Evolutionary conservation across 2,888 invertebrate genomes (phyloP).

Genomic region (Pachliopta kotzebuea): DNA sequence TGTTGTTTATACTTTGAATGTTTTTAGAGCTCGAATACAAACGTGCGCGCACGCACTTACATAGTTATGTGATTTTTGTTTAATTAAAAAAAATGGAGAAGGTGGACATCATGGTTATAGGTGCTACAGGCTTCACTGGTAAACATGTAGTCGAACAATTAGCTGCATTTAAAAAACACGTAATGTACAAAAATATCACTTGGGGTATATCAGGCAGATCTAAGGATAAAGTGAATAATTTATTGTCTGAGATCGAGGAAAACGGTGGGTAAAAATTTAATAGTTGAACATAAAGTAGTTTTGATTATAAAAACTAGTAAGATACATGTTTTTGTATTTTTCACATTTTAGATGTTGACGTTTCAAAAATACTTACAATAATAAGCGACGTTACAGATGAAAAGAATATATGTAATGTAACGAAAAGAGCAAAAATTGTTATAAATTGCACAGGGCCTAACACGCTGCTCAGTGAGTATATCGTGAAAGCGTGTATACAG

Average conservation of each 20-base stretch:
- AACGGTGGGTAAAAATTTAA: slow-evolving; percentile 32
- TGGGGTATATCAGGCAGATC: slow-evolving; percentile 49
- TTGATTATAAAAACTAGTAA: neutral
- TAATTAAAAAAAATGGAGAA: slow-evolving; percentile 30
- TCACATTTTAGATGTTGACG: slow-evolving; percentile 41
- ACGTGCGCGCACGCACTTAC: neutral
- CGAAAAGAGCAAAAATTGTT: slow-evolving; percentile 43
- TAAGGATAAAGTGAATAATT: slow-evolving; percentile 51
- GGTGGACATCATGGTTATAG: slow-evolving; percentile 45
- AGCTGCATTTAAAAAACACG: slow-evolving; percentile 34
- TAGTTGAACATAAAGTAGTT: no score
- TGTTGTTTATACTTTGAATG: slow-evolving; percentile 16
- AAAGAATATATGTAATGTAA: slow-evolving; percentile 37
- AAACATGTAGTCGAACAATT: slow-evolving; percentile 41
- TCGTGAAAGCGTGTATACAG: slow-evolving; percentile 54
- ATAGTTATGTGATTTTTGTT: slow-evolving; percentile 9
- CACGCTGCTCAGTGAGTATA: slow-evolving; percentile 43
- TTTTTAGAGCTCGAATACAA: slow-evolving; percentile 10
- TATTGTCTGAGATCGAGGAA: slow-evolving; percentile 35
- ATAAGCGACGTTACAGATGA: slow-evolving; percentile 45
- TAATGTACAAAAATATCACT: slow-evolving; percentile 35
- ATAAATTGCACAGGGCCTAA: slow-evolving; percentile 57
- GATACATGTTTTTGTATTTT: neutral
- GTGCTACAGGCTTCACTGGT: slow-evolving; percentile 52
- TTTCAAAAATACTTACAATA: slow-evolving; percentile 39